These are phyloP conservation scores for Henricia sp. DNA, from an alignment of 53 echinoderm and acorn worm genomes.

Conservation along the genomic window DNA sequence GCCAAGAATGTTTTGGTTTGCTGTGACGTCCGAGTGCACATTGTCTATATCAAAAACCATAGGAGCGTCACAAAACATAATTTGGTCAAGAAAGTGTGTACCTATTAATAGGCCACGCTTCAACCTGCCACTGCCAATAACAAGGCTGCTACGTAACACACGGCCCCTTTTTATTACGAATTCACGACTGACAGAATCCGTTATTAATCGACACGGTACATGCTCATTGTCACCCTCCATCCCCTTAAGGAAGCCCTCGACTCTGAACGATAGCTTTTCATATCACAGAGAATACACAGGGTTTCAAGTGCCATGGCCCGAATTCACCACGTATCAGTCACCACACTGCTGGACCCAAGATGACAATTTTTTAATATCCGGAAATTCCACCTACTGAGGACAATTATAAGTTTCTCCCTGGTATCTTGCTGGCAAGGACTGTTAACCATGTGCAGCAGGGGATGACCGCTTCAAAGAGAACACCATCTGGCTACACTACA, in stretches of 20 bases:
- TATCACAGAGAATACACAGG: background rate
- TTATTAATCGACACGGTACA: constrained; percentile 35
- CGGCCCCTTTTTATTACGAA: background rate
- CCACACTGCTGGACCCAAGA: background rate
- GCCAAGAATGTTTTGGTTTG: no score
- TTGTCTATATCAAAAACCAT: no score
- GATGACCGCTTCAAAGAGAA: background rate
- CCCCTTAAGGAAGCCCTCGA: background rate
- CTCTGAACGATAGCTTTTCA: background rate
- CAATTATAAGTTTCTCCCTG: background rate
- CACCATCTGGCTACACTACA: constrained; percentile 32
- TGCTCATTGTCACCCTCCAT: background rate
- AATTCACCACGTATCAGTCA: constrained; percentile 6
- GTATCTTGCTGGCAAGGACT: constrained; percentile 15
- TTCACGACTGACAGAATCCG: constrained; percentile 39
- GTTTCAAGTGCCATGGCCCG: background rate
- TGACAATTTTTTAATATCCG: constrained; percentile 50
- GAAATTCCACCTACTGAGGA: background rate
- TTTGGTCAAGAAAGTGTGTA: no score
- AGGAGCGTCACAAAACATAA: no score
- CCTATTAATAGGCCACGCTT: no score
- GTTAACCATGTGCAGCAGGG: constrained; percentile 29
- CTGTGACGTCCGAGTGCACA: no score
- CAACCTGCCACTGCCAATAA: background rate
- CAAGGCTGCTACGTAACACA: background rate